Evolutionary conservation across 92 coral and sea anemone species (phyloP), one percentile per base, ranked within the genome.

Genomic region (Zoanthus gigantus): DNA sequence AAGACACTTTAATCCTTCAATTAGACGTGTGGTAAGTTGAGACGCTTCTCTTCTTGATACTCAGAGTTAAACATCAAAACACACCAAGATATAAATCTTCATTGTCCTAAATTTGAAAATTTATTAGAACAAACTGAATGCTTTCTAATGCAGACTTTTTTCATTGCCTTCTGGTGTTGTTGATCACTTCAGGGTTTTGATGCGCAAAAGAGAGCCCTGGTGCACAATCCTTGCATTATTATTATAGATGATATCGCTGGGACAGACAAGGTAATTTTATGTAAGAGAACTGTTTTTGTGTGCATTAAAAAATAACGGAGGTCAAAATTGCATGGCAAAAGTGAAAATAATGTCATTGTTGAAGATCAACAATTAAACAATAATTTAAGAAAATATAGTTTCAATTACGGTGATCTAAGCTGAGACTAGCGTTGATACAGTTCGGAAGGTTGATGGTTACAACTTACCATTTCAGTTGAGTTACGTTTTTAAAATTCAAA

Each of bases 1-100:
- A 23, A 93, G 98, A 81, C 91, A 92, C 82, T 92, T 90, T 48
- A 96, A 94, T 80, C 98, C 97, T 56, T 73, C 91, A 37, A 44
- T 73, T 54, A 98, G 98, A 34, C 30, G 83, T 28, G 91, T 96
- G 90, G 98, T 94, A 88, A 82, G 97, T 74, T 13, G 57, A 52
- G 12, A 52, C 12, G 12, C 57, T 13, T 52, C 0, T 52, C 2
- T 52, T 11, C 12, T 12, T 11, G 61, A 14, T 56, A 56, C 15
- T 2, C 12, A 56, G 61, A 56, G 61, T 9, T 9, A 56, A 56
- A 11, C n/a, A 5, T 56, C 15, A 5, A 11, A 56, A 9, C 15
- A 17, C 1, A 0, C n/a, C 61, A 56, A 56, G 61, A 56, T 11
- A 56, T 23, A 23, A 4, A 56, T 17, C 61, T 56, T 56, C 15